Conservation (phyloP, 2,797 vertebrate species). For the Melanotaenia pygmaea region DNA sequence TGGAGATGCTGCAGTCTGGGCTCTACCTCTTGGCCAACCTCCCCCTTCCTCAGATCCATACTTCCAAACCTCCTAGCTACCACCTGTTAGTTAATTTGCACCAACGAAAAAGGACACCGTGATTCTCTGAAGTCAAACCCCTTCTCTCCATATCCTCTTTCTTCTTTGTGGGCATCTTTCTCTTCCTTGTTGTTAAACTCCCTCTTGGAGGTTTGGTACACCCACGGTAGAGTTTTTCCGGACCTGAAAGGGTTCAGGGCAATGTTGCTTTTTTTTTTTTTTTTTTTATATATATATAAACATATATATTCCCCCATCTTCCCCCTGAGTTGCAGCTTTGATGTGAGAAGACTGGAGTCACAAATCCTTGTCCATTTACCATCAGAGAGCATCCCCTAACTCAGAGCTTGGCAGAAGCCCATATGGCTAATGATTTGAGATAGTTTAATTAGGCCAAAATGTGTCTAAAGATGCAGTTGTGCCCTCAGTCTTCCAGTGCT, state of each 20-base stretch:
- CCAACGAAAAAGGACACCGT: conserved; percentile 79
- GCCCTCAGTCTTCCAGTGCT: conserved; percentile 66
- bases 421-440: conserved; percentile 78
- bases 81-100: conserved; percentile 86
- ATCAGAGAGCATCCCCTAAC: conserved; percentile 74
- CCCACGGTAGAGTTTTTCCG: conserved; percentile 64
- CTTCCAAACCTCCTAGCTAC: conserved; percentile 85
- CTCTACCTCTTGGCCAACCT: conserved; percentile 84
- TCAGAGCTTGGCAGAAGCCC: conserved; percentile 72
- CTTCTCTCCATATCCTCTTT: conserved; percentile 42
- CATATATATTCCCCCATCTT: conserved; percentile 39
- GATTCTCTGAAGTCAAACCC: conserved; percentile 77
- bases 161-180: conserved; percentile 45
- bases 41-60: conserved; percentile 79
- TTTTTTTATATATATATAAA: no score
- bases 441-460: conserved; percentile 81
- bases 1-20: conserved; percentile 81
- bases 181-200: conserved; percentile 29
- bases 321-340: conserved; percentile 75
- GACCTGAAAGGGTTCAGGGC: conserved; percentile 74
- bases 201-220: conserved; percentile 55
- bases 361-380: conserved; percentile 81
- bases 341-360: conserved; percentile 78
- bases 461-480: conserved; percentile 73
- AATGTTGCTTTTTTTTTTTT: conserved; percentile 34